Percentiles rank a stretch among this genome's conserved stretches.
Conservation (phyloP, 1,140 invertebrate species). For the Daktulosphaira vitifoliae region DNA sequence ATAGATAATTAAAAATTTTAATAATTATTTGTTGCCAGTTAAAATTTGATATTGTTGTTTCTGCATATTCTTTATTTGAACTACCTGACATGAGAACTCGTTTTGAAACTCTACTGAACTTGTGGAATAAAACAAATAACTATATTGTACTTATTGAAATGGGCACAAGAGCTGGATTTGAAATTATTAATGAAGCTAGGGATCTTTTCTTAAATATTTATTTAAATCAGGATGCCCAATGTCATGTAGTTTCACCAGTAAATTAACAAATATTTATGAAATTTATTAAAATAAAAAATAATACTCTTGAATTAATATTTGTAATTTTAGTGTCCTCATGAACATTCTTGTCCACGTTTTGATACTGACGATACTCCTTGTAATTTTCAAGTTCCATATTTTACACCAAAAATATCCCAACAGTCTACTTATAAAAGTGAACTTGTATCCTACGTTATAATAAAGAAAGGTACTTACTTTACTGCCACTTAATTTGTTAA, state of each 20-base stretch:
- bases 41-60: slow-evolving; percentile 70
- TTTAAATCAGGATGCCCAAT: slow-evolving; percentile 42
- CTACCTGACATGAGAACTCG: slow-evolving; percentile 56
- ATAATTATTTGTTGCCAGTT: slow-evolving; percentile 46
- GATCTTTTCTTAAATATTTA: slow-evolving; percentile 56
- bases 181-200: slow-evolving; percentile 62
- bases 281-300: too few species aligned
- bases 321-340: slow-evolving; percentile 69
- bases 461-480: slow-evolving; percentile 58
- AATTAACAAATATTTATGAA: slow-evolving; percentile 40
- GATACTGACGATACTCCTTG: slow-evolving; percentile 56
- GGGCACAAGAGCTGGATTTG: slow-evolving; percentile 70
- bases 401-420: slow-evolving; percentile 48
- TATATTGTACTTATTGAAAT: slow-evolving; percentile 78
- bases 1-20: not conserved
- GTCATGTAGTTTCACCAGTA: slow-evolving; percentile 66
- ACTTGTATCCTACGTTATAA: slow-evolving; percentile 63
- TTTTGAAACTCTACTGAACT: slow-evolving; percentile 59
- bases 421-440: slow-evolving; percentile 46
- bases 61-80: slow-evolving; percentile 73
- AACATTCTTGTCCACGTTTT: slow-evolving; percentile 61
- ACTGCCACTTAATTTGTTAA: not conserved
- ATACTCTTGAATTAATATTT: too few species aligned
- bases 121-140: slow-evolving; percentile 77
- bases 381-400: slow-evolving; percentile 62